Conservation (phyloP, 1,140 invertebrate genomes). For the Nebria ingens region DNA sequence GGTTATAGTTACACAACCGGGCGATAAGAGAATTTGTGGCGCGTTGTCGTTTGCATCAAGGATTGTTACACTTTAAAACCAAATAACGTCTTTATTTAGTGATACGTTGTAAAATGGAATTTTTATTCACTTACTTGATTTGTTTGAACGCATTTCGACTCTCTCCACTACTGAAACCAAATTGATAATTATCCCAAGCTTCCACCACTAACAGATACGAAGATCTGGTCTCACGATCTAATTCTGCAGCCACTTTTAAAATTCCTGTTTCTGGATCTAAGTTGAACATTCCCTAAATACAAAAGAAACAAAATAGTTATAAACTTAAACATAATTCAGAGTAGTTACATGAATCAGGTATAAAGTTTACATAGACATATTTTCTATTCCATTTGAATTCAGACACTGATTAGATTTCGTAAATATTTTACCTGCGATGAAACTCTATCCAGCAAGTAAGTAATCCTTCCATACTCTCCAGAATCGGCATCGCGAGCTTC, state of each 20-base stretch:
- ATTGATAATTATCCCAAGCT: constrained; percentile 92
- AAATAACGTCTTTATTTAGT: constrained; percentile 15
- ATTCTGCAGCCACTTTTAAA: constrained; percentile 60
- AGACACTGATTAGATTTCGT: no score
- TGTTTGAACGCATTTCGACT: constrained; percentile 88
- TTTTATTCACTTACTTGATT: constrained; percentile 53
- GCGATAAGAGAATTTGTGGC: constrained; percentile 56
- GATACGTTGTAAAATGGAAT: constrained; percentile 8
- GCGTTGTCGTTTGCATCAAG: constrained; percentile 80
- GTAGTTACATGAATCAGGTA: no score
- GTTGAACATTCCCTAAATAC: constrained; percentile 57
- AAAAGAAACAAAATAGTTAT: not conserved
- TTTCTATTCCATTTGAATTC: no score
- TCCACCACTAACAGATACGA: constrained; percentile 77
- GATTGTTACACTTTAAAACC: constrained; percentile 46
- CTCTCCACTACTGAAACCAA: constrained; percentile 79
- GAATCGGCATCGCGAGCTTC: constrained; percentile 74
- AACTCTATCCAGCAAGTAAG: constrained; percentile 74
- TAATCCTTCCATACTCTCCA: constrained; percentile 83
- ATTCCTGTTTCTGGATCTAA: constrained; percentile 79
- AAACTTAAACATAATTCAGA: not conserved
- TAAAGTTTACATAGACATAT: no score
- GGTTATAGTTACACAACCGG: constrained; percentile 64
- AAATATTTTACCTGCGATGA: constrained; percentile 56
- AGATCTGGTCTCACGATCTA: constrained; percentile 73